Conservation (phyloP, 2,888 invertebrate species). For the Pantelozetes paolii region DNA sequence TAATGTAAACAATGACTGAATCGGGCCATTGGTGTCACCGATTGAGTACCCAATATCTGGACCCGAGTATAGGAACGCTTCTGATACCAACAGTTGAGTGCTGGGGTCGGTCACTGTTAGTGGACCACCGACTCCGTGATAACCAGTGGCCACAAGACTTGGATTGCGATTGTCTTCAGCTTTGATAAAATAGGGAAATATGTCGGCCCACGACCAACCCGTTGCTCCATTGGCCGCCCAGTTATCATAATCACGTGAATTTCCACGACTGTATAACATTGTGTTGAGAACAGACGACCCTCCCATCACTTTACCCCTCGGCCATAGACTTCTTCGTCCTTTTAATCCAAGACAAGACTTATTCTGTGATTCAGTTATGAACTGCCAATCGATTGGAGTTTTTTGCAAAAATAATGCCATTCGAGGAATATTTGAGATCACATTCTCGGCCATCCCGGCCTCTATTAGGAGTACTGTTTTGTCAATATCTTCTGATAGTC, state of each 20-base stretch:
- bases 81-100: constrained; percentile 42
- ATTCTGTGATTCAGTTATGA: constrained; percentile 76
- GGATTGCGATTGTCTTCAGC: constrained; percentile 52
- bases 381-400: constrained; percentile 72
- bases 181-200: constrained; percentile 70
- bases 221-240: constrained; percentile 79
- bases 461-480: constrained; percentile 48
- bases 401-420: constrained; percentile 47
- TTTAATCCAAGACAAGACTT: constrained; percentile 47
- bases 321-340: constrained; percentile 60
- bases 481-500: constrained; percentile 55
- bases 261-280: constrained; percentile 84
- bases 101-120: constrained; percentile 46
- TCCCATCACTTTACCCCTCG: constrained; percentile 80
- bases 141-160: constrained; percentile 44
- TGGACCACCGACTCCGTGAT: constrained; percentile 43
- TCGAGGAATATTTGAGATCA: constrained; percentile 47
- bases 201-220: constrained; percentile 50
- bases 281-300: constrained; percentile 82
- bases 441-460: constrained; percentile 49
- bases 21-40: constrained; percentile 47
- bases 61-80: constrained; percentile 45
- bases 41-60: constrained; percentile 46
- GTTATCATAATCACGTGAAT: constrained; percentile 74
- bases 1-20: constrained; percentile 67